Evolutionary conservation across 2,797 vertebrate genomes (phyloP).

Genomic region (Antennarius maculatus): DNA sequence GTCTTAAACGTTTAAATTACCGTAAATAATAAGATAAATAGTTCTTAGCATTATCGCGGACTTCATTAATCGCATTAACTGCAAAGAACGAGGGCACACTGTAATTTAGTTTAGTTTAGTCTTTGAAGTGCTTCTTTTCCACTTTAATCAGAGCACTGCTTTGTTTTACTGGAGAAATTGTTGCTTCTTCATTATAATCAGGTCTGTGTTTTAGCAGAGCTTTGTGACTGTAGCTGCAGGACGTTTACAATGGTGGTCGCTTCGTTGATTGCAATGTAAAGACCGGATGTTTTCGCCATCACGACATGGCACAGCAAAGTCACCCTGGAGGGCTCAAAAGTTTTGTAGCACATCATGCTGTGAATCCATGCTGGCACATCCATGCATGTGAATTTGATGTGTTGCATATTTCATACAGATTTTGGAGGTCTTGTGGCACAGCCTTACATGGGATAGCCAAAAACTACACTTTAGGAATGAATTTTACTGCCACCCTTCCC

Average conservation of each 20-base stretch:
- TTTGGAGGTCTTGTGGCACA: conserved; percentile 53
- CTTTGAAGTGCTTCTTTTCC: neutral
- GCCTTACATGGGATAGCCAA: conserved; percentile 40
- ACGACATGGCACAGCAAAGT: conserved; percentile 32
- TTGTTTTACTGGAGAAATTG: conserved; percentile 44
- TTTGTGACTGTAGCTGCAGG: conserved; percentile 32
- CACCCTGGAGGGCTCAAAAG: conserved; percentile 18
- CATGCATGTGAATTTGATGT: conserved; percentile 28
- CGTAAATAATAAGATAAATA: no score
- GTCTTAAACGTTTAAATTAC: no score
- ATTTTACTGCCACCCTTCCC: conserved; percentile 32
- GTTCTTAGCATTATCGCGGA: no score
- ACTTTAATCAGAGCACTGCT: conserved; percentile 22
- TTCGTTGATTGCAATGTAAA: conserved; percentile 45
- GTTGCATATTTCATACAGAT: conserved; percentile 36
- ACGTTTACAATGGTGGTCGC: conserved; percentile 40
- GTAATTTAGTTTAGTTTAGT: neutral
- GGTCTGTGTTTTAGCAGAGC: conserved; percentile 25
- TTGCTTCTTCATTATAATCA: conserved; percentile 49
- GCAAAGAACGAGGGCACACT: conserved; percentile 23
- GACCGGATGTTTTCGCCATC: conserved; percentile 42
- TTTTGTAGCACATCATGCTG: conserved; percentile 7
- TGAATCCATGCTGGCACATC: no score
- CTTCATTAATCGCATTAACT: no score
- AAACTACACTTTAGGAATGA: conserved; percentile 59